Conservation (phyloP, 2,113 vertebrate species). For the Nesospiza acunhae region DNA sequence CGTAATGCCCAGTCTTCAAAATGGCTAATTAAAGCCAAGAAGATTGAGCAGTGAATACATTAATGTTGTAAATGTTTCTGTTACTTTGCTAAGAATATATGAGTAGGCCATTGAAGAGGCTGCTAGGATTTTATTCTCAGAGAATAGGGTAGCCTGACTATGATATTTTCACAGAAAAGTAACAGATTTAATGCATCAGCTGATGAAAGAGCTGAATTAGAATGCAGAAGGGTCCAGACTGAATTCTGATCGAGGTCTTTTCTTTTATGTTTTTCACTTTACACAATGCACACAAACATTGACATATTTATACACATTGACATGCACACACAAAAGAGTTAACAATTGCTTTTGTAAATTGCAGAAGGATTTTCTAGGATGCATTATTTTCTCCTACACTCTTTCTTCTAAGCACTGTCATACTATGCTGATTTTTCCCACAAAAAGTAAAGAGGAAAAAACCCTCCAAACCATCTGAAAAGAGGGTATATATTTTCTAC, state of each 20-base stretch:
- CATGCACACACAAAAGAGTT: not conserved
- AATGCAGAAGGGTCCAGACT: not conserved
- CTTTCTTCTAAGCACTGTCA: not conserved
- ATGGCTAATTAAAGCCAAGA: conserved; percentile 29
- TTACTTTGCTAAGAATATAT: not conserved
- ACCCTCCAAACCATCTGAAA: not conserved
- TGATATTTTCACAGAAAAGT: not conserved
- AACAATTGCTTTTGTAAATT: not conserved
- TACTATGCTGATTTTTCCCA: not conserved
- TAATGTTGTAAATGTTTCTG: not conserved
- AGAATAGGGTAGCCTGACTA: not conserved
- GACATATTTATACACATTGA: not conserved
- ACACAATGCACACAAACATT: not conserved
- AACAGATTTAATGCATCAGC: not conserved
- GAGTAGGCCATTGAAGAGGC: not conserved
- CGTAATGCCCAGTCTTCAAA: not conserved
- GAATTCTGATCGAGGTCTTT: not conserved
- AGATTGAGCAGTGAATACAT: conserved; percentile 31
- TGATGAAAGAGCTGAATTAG: not conserved
- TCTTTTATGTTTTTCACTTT: not conserved
- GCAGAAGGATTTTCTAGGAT: not conserved
- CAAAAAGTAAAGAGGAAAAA: not conserved
- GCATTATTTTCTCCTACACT: not conserved
- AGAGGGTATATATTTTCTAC: not conserved
- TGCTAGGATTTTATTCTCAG: not conserved